These are phyloP conservation scores for Macrosteles quadrilineatus DNA, from an alignment of 1,140 invertebrate genomes.

Conservation along the genomic window DNA sequence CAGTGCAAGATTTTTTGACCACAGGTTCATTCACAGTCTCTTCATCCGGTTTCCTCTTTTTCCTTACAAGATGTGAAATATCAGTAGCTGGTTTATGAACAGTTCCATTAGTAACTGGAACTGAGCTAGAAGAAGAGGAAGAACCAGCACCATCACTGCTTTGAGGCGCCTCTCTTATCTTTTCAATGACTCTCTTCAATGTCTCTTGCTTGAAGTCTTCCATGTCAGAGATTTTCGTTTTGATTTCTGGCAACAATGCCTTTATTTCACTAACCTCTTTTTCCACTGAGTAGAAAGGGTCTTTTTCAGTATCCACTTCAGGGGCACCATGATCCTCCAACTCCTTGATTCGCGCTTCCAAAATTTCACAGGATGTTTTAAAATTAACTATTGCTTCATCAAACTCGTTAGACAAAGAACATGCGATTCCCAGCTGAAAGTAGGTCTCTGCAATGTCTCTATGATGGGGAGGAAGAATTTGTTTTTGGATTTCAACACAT, in stretches of 20 bases:
- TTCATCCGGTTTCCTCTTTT: constrained; percentile 67
- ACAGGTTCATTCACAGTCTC: constrained; percentile 30
- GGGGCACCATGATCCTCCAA: constrained; percentile 55
- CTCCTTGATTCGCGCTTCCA: constrained; percentile 66
- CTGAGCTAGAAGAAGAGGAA: constrained; percentile 20
- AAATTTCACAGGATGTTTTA: constrained; percentile 66
- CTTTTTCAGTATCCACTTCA: constrained; percentile 50
- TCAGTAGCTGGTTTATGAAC: constrained; percentile 57
- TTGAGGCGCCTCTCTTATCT: constrained; percentile 29
- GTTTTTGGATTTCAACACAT: constrained; percentile 69
- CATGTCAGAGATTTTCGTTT: constrained; percentile 78
- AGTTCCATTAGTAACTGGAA: constrained; percentile 41
- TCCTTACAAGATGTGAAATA: constrained; percentile 72
- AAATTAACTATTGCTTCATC: constrained; percentile 68
- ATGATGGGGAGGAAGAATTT: constrained; percentile 58
- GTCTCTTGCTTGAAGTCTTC: constrained; percentile 73
- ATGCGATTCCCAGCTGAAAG: constrained; percentile 82
- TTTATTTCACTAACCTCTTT: constrained; percentile 78
- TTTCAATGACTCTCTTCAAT: constrained; percentile 54
- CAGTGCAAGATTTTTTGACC: constrained; percentile 15
- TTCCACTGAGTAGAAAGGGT: constrained; percentile 63
- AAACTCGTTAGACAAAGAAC: constrained; percentile 63
- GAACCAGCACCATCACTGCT: constrained; percentile 31
- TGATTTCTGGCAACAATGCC: constrained; percentile 79
- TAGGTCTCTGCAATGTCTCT: constrained; percentile 73